phyloP scores from a whole-genome alignment of 2,113 vertebrate genomes.

The Siniperca chuatsi region DNA sequence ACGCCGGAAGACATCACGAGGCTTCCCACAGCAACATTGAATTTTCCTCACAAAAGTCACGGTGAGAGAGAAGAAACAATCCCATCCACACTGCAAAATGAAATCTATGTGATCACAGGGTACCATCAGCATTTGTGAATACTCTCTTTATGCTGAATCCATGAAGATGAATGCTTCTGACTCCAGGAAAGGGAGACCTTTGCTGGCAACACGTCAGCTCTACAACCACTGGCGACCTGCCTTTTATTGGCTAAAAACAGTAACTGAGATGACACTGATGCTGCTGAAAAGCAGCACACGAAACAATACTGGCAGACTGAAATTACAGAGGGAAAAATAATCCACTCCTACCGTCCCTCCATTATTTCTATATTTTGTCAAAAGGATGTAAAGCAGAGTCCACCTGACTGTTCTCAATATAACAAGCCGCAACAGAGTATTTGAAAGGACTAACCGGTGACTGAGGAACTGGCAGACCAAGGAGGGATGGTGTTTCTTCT shows the following conservation, averaged over 20 bases:
- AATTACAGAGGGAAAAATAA: neutral
- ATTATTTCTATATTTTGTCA: neutral
- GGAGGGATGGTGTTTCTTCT: slow-evolving; percentile 87
- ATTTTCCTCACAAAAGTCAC: neutral
- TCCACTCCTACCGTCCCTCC: neutral
- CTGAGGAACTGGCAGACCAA: slow-evolving; percentile 89
- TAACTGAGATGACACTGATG: neutral
- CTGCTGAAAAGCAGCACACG: neutral
- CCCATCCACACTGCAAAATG: neutral
- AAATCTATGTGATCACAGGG: neutral
- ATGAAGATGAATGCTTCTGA: neutral
- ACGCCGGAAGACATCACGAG: neutral
- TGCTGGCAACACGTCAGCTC: neutral
- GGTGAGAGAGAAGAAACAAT: neutral
- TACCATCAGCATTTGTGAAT: neutral
- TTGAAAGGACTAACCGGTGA: slow-evolving; percentile 84
- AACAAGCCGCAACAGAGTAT: neutral
- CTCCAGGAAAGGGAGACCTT: neutral
- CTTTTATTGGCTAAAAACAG: neutral
- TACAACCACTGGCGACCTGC: neutral
- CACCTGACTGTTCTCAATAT: neutral
- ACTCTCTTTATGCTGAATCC: neutral
- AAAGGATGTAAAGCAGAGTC: neutral
- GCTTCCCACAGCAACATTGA: neutral
- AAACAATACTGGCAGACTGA: neutral